Evolutionary conservation across 2,888 invertebrate species (phyloP).

Genomic region (Ditula angustiorana): DNA sequence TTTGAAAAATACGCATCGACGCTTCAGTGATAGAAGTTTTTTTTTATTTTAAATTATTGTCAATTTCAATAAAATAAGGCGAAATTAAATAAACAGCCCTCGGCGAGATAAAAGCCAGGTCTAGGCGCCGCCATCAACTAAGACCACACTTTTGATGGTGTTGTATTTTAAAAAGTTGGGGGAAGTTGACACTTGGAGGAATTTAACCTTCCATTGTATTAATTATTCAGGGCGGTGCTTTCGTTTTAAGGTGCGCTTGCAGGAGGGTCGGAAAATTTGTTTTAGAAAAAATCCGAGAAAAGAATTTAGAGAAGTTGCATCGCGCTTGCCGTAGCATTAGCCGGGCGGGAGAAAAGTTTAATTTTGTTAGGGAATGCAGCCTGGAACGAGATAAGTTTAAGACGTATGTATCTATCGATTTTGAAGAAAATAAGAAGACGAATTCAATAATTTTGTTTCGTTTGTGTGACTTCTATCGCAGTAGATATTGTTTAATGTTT

Average conservation of each 20-base stretch:
- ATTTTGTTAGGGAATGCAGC: conserved; percentile 80
- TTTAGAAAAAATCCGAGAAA: conserved; percentile 70
- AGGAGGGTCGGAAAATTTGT: conserved; percentile 79
- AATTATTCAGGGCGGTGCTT: conserved; percentile 83
- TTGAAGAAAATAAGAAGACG: background rate
- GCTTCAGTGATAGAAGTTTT: conserved; percentile 63
- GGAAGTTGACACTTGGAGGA: conserved; percentile 84
- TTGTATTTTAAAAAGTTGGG: conserved; percentile 81
- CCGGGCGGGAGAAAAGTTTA: conserved; percentile 71
- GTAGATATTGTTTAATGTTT: too few species aligned
- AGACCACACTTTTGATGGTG: conserved; percentile 82
- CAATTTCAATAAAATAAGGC: conserved; percentile 79
- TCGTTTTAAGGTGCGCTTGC: conserved; percentile 80
- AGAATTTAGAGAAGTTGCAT: conserved; percentile 78
- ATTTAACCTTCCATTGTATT: conserved; percentile 85
- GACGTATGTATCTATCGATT: conserved; percentile 68
- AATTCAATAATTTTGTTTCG: background rate
- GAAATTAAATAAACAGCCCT: conserved; percentile 83
- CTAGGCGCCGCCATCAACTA: conserved; percentile 67
- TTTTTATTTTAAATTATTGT: conserved; percentile 75
- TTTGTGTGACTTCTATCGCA: too few species aligned
- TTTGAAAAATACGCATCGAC: conserved; percentile 56
- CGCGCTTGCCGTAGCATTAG: conserved; percentile 64
- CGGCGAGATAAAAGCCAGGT: conserved; percentile 74
- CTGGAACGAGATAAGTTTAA: conserved; percentile 71